Base-by-base conservation (phyloP, 1,140 invertebrate genomes). In the Rhysida immarginata region DNA sequence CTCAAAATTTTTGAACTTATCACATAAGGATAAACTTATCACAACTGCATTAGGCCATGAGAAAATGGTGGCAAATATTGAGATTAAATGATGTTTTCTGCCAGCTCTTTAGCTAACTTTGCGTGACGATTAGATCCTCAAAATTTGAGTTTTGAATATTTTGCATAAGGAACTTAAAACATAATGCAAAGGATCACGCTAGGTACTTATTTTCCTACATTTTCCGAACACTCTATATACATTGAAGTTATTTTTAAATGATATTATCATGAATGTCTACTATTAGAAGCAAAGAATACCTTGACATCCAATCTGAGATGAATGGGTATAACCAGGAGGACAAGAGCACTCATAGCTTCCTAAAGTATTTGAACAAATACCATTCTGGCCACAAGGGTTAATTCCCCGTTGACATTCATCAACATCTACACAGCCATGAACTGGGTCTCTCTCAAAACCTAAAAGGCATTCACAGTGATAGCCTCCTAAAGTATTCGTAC, bases 301-400 rank as follows among this genome's bases (percentile, higher is more conserved):
- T n/a, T 46, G 5, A 23, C 55, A 56, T 14, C 46, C 85, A 72
- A 82, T 79, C 67, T 81, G 87, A n/a, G 89, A 83, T 77, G 92
- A 85, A 69, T 89, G 87, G 55, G 79, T 75, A 68, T 80, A 93
- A 59, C 91, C 91, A 49, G 80, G 75, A 60, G 79, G 80, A 72
- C 89, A 94, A 27, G 75, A 66, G 69, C 91, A 95, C 3, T 82
- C 89, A 66, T 89, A 91, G 69, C 92, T 92, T 64, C 90, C 91
- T 25, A 81, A 80, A 35, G 77, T 79, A 69, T 96, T 95, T 56
- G 78, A 75, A 66, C 91, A 96, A 23, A 83, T 61, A 18, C 87
- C 82, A 64, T 87, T 84, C 26, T 73, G 70, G 42, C 87, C 88
- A 65, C 88, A 94, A 53, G 84, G 79, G 60, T 78, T 77, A 14